A percentile compares a stretch with the other conserved stretches of the same genome.
Evolutionary conservation across 2,797 vertebrate species (phyloP).

Genomic region (Pogonophryne albipinna): DNA sequence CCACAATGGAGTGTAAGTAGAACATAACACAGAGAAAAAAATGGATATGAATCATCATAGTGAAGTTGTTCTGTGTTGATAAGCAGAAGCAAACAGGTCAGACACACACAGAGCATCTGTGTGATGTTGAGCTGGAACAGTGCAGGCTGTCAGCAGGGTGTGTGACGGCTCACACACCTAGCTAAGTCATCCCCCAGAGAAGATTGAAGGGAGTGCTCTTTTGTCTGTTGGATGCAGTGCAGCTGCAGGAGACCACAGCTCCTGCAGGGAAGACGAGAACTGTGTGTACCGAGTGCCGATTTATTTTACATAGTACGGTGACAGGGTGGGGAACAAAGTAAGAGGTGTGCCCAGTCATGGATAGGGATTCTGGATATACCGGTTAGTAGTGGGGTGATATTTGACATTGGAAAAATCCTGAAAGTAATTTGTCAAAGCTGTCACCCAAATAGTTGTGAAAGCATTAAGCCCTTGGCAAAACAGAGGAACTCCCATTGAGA

Average conservation of each 20-base stretch:
- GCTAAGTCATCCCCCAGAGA: slow-evolving; percentile 68
- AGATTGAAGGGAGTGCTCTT: slow-evolving; percentile 67
- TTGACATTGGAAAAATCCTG: slow-evolving; percentile 69
- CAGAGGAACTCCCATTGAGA: slow-evolving; percentile 74
- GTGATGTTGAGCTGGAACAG: slow-evolving; percentile 63
- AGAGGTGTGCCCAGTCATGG: slow-evolving; percentile 42
- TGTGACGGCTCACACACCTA: slow-evolving; percentile 64
- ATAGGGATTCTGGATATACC: slow-evolving; percentile 62
- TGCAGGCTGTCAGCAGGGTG: slow-evolving; percentile 59
- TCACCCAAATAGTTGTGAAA: slow-evolving; percentile 68
- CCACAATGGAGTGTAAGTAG: neutral
- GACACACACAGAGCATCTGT: slow-evolving; percentile 54
- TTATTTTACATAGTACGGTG: slow-evolving; percentile 52
- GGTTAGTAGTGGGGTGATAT: slow-evolving; percentile 53
- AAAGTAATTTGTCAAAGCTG: slow-evolving; percentile 73
- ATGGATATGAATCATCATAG: slow-evolving; percentile 47
- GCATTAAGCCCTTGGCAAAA: slow-evolving; percentile 69
- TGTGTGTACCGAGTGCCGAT: slow-evolving; percentile 35
- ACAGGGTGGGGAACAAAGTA: slow-evolving; percentile 49
- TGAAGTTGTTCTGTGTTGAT: slow-evolving; percentile 50
- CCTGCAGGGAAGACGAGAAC: slow-evolving; percentile 60
- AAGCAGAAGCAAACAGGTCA: slow-evolving; percentile 57
- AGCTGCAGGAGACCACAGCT: slow-evolving; percentile 66
- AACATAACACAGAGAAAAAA: neutral
- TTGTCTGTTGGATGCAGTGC: slow-evolving; percentile 73